phyloP scores from a whole-genome alignment of 2,797 vertebrate genomes.

The Varecia variegata region DNA sequence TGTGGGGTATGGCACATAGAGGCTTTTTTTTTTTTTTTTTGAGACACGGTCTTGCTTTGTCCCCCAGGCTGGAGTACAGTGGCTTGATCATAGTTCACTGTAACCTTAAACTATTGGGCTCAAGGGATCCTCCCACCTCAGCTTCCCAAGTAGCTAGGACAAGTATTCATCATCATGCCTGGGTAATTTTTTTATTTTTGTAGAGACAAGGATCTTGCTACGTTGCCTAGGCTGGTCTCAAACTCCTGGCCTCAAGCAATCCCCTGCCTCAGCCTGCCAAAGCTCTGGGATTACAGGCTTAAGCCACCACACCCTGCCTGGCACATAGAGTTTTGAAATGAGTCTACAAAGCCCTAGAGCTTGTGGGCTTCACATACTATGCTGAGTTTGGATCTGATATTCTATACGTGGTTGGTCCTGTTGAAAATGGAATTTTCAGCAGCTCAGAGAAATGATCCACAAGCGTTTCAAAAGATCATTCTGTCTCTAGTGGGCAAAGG shows the following conservation, averaged over 20 bases:
- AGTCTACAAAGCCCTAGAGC: background rate
- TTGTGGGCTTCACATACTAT: background rate
- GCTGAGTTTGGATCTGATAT: background rate
- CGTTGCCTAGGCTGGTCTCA: background rate
- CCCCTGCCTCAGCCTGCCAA: background rate
- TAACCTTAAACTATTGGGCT: background rate
- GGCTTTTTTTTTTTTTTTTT: no score
- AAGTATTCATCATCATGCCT: background rate
- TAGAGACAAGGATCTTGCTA: background rate
- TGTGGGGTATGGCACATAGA: fast-evolving
- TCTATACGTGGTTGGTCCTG: background rate
- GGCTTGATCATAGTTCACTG: background rate
- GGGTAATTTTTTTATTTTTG: background rate
- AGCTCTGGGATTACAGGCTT: background rate
- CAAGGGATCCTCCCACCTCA: background rate
- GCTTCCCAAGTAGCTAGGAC: background rate
- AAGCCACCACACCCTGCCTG: background rate
- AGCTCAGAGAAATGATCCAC: background rate
- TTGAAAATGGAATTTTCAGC: background rate
- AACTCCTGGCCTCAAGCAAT: background rate
- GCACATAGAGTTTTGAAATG: background rate
- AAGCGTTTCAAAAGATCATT: background rate
- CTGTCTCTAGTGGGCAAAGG: background rate
- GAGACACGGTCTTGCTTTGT: background rate
- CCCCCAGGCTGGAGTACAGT: background rate